Evolutionary conservation across 92 coral and sea anemone genomes (phyloP).

Genomic region (Muricea muricata): DNA sequence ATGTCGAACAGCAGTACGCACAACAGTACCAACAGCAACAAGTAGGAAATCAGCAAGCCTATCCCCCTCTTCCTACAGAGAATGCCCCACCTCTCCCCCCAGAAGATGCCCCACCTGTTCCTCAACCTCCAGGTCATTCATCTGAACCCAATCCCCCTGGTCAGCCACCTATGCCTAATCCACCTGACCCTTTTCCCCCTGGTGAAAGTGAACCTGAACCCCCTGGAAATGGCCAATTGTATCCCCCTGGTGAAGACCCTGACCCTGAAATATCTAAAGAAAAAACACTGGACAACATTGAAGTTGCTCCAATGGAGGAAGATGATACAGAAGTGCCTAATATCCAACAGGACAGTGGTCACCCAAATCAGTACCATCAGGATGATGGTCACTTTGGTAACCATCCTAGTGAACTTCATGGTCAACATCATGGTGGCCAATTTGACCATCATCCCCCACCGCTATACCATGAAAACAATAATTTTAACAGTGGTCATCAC

Average conservation of each 20-base stretch:
- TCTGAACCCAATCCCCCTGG: neutral
- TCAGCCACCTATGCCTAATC: neutral
- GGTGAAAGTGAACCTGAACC: conserved; percentile 76
- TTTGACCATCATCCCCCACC: neutral
- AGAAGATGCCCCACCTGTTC: conserved; percentile 42
- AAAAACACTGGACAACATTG: conserved; percentile 70
- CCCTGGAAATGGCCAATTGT: conserved; percentile 60
- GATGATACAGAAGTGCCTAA: conserved; percentile 51
- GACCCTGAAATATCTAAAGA: conserved; percentile 16
- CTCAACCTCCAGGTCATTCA: neutral
- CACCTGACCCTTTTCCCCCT: neutral
- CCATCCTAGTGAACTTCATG: neutral
- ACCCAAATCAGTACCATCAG: conserved; percentile 19
- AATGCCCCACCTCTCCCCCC: conserved; percentile 70
- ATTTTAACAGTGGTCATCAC: neutral
- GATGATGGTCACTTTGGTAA: conserved; percentile 12
- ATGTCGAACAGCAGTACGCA: conserved; percentile 84
- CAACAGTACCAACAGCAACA: conserved; percentile 58
- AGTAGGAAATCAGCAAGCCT: conserved; percentile 35
- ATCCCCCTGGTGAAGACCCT: conserved; percentile 67
- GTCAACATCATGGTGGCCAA: neutral
- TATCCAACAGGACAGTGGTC: conserved; percentile 45
- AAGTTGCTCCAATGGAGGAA: conserved; percentile 94
- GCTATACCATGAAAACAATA: neutral
- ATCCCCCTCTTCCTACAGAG: conserved; percentile 82